Percentiles rank a stretch among this genome's conserved stretches.
Conservation (phyloP, 2,888 invertebrate genomes). For the Syritta pipiens region DNA sequence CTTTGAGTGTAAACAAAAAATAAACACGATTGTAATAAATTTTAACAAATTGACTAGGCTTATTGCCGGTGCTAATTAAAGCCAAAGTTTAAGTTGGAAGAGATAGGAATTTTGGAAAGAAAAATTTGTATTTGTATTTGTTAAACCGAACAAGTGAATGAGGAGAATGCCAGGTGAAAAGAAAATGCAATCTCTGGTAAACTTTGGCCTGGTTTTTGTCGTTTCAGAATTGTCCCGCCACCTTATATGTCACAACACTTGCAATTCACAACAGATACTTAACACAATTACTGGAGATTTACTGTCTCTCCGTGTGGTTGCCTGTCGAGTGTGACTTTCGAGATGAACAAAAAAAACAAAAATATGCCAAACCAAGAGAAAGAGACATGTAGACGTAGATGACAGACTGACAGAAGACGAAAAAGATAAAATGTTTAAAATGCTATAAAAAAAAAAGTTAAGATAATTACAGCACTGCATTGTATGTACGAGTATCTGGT, state of each 20-base stretch:
- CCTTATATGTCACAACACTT: slow-evolving; percentile 23
- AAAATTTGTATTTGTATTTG: too few species aligned
- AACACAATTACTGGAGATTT: slow-evolving; percentile 32
- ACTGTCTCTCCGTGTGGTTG: slow-evolving; percentile 4
- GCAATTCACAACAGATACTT: slow-evolving; percentile 16
- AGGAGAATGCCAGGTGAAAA: not conserved
- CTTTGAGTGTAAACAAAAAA: slow-evolving; percentile 17
- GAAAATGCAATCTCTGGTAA: slow-evolving; percentile 16
- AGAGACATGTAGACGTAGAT: not conserved
- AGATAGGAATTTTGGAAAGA: slow-evolving; percentile 23
- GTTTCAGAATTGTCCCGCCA: slow-evolving; percentile 22
- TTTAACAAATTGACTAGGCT: slow-evolving; percentile 4
- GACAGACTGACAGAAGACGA: slow-evolving; percentile 6
- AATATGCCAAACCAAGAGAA: not conserved
- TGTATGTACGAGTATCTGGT: slow-evolving; percentile 10
- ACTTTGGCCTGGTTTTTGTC: slow-evolving; percentile 20
- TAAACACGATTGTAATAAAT: slow-evolving; percentile 19
- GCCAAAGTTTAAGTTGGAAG: not conserved
- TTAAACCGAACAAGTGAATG: too few species aligned
- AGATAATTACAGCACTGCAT: slow-evolving; percentile 40
- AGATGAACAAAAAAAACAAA: not conserved
- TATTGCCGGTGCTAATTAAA: slow-evolving; percentile 1
- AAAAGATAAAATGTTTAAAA: slow-evolving; percentile 20
- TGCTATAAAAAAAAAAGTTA: slow-evolving; percentile 29
- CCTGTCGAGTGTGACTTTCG: not conserved